Evolutionary conservation across 2,797 vertebrate genomes (phyloP).

Genomic region (Siniperca undulata): DNA sequence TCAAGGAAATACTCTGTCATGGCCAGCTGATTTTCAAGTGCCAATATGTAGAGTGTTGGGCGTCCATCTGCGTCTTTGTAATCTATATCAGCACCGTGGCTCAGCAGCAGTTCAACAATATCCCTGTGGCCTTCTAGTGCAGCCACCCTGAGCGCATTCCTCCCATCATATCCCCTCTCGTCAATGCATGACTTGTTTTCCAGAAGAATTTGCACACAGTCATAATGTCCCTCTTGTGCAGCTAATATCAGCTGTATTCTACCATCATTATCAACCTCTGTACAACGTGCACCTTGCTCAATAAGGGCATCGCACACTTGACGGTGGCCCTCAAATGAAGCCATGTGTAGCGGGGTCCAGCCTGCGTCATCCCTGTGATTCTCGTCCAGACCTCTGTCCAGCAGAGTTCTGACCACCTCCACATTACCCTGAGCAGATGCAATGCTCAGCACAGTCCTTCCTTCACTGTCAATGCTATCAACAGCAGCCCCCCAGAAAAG

Average conservation of each 20-base stretch:
- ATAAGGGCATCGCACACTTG: constrained; percentile 97
- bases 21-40: constrained; percentile 96
- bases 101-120: constrained; percentile 94
- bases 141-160: constrained; percentile 94
- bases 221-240: constrained; percentile 97
- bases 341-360: constrained; percentile 99
- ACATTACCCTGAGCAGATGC: constrained; percentile 99
- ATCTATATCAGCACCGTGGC: constrained; percentile 94
- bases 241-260: constrained; percentile 94
- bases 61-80: constrained; percentile 96
- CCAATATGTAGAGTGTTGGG: constrained; percentile 96
- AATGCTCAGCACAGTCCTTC: constrained; percentile 97
- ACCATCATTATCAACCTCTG: constrained; percentile 97
- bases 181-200: constrained; percentile 95
- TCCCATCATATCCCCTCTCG: constrained; percentile 96
- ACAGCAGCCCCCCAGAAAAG: constrained; percentile 98
- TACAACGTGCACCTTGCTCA: constrained; percentile 96
- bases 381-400: constrained; percentile 98
- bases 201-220: constrained; percentile 94
- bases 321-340: constrained; percentile 96
- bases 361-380: constrained; percentile 98
- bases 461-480: constrained; percentile 98
- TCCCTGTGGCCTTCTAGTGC: constrained; percentile 96
- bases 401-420: constrained; percentile 97
- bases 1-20: constrained; percentile 98